Percentiles rank a stretch among this genome's conserved stretches.
These are phyloP conservation scores for Scatophagus argus DNA, from an alignment of 2,113 vertebrate species.

Conservation along the genomic window DNA sequence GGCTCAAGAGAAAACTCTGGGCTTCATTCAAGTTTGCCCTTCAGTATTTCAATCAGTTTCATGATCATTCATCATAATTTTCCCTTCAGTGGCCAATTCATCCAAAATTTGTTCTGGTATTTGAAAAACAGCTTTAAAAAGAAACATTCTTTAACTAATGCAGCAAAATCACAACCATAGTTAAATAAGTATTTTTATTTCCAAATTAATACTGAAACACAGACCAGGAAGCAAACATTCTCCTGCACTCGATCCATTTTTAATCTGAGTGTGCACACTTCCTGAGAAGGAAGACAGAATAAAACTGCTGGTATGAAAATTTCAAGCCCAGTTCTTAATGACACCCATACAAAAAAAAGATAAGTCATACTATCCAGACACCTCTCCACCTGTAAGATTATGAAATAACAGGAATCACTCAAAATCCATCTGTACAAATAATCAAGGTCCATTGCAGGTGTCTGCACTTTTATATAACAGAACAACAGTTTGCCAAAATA, in stretches of 20 bases:
- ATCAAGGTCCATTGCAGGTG: slow-evolving; percentile 65
- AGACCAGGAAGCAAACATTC: slow-evolving; percentile 49
- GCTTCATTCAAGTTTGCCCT: slow-evolving; percentile 1
- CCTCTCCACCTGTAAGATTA: slow-evolving; percentile 62
- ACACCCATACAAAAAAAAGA: slow-evolving; percentile 25
- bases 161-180: neutral
- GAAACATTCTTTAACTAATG: slow-evolving; percentile 18
- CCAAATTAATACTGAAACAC: slow-evolving; percentile 44
- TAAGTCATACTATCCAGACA: slow-evolving; percentile 54
- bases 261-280: slow-evolving; percentile 43
- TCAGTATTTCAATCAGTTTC: slow-evolving; percentile 24
- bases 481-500: slow-evolving; percentile 54
- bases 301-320: slow-evolving; percentile 50
- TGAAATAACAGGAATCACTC: slow-evolving; percentile 70
- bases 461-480: slow-evolving; percentile 65
- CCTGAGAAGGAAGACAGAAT: slow-evolving; percentile 52
- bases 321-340: slow-evolving; percentile 43
- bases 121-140: slow-evolving; percentile 21
- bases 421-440: slow-evolving; percentile 74
- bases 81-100: slow-evolving; percentile 27
- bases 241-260: slow-evolving; percentile 37
- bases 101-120: slow-evolving; percentile 4
- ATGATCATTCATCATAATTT: slow-evolving; percentile 41
- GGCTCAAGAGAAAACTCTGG: slow-evolving; percentile 3
- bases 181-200: slow-evolving; percentile 63